A percentile compares a stretch with the other conserved stretches of the same genome.
These are phyloP conservation scores for Bombus affinis DNA, from an alignment of 1,140 invertebrate species.

Conservation along the genomic window DNA sequence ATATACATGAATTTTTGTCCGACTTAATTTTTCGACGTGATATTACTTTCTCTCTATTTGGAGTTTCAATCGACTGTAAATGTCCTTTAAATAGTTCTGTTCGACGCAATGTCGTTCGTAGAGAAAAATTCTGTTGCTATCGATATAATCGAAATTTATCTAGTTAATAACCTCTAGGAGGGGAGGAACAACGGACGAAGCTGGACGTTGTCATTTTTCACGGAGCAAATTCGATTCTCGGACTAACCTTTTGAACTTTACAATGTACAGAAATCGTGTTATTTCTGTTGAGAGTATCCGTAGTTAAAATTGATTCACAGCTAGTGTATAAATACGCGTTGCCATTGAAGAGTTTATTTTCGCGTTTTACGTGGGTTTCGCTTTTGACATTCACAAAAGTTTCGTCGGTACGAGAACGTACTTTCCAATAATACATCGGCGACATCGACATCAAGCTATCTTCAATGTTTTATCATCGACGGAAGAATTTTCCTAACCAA, in stretches of 20 bases:
- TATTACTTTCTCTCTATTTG: no score
- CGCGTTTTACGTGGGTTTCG: background rate
- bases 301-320: background rate
- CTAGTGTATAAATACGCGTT: background rate
- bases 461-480: background rate
- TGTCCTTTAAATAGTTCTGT: no score
- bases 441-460: background rate
- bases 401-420: background rate
- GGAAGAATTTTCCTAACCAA: background rate
- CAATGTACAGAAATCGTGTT: background rate
- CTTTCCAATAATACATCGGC: background rate
- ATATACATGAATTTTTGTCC: background rate
- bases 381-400: background rate
- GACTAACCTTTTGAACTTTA: background rate
- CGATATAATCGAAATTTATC: background rate
- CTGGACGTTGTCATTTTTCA: background rate
- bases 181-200: no score
- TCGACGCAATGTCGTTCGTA: no score
- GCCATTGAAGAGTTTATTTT: background rate
- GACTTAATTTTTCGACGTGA: background rate
- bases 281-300: background rate
- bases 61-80: no score
- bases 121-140: no score
- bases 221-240: background rate
- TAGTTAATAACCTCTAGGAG: no score